phyloP scores from a whole-genome alignment of 2,797 vertebrate species.

The Pyrocephalus nanus region DNA sequence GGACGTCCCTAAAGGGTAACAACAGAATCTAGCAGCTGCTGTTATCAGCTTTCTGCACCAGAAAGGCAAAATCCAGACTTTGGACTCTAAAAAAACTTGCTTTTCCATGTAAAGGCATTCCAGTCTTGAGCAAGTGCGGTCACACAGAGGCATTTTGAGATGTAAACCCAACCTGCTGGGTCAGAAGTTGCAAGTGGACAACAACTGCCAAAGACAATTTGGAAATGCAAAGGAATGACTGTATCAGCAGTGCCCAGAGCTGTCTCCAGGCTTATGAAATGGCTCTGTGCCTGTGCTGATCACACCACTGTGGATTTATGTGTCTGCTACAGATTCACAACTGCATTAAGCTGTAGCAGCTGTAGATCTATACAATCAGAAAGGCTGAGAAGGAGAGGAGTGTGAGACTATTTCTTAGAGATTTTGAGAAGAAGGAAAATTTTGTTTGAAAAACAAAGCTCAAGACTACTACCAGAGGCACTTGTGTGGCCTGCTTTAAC shows the following conservation, averaged over 20 bases:
- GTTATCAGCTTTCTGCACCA: neutral
- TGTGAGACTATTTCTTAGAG: neutral
- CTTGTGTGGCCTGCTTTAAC: neutral
- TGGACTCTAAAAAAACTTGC: neutral
- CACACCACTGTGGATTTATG: neutral
- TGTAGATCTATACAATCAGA: neutral
- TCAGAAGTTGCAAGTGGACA: neutral
- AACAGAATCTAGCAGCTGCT: neutral
- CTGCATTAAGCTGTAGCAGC: neutral
- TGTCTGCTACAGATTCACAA: neutral
- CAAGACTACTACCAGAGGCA: neutral
- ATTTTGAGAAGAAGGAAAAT: neutral
- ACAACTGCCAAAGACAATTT: neutral
- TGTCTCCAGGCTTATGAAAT: neutral
- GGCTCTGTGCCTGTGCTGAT: neutral
- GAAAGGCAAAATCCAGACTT: neutral
- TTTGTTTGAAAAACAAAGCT: neutral
- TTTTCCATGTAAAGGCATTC: neutral
- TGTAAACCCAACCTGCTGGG: neutral
- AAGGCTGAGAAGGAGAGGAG: neutral
- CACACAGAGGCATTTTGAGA: neutral
- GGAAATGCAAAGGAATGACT: neutral
- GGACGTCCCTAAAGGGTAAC: constrained; percentile 12
- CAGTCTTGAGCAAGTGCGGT: neutral
- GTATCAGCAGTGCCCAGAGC: neutral